These are phyloP conservation scores for Elmis aenea DNA, from an alignment of 2,888 invertebrate species.

Conservation along the genomic window DNA sequence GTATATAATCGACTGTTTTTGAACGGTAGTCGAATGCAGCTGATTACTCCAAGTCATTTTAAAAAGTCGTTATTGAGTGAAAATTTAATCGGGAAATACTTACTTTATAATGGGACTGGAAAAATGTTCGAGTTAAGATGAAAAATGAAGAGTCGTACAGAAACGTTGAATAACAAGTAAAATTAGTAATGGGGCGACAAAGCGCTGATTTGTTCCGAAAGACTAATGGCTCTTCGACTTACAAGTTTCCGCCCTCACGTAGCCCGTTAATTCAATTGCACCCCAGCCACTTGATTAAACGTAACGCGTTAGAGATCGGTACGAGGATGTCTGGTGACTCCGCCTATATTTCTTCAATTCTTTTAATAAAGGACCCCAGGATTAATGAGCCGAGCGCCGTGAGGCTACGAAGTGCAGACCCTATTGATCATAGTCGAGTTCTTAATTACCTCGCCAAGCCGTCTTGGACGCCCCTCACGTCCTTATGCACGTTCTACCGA, in stretches of 20 bases:
- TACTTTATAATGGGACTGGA: slow-evolving; percentile 4
- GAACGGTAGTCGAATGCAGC: too few species aligned
- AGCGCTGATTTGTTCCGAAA: slow-evolving; percentile 43
- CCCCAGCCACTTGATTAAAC: slow-evolving; percentile 43
- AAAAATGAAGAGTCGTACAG: slow-evolving; percentile 18
- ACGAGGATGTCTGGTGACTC: slow-evolving; percentile 36
- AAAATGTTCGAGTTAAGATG: slow-evolving; percentile 13
- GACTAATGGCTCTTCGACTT: slow-evolving; percentile 44
- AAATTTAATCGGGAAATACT: too few species aligned
- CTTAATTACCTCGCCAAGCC: slow-evolving; percentile 41
- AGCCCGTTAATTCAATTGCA: slow-evolving; percentile 43
- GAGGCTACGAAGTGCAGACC: slow-evolving; percentile 31
- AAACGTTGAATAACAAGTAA: slow-evolving; percentile 25
- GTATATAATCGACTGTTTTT: too few species aligned
- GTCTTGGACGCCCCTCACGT: slow-evolving; percentile 24
- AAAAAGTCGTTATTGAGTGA: slow-evolving; percentile 1
- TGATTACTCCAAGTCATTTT: too few species aligned
- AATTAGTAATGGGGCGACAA: slow-evolving; percentile 40
- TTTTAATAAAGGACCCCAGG: slow-evolving; percentile 49
- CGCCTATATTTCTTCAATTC: slow-evolving; percentile 51
- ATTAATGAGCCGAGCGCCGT: slow-evolving; percentile 46
- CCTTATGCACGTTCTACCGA: slow-evolving; percentile 42
- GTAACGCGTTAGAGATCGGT: slow-evolving; percentile 38
- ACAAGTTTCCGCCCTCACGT: slow-evolving; percentile 44
- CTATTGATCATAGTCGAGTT: slow-evolving; percentile 44